Conservation (phyloP, 2,113 vertebrate species). For the Phainopepla nitens region DNA sequence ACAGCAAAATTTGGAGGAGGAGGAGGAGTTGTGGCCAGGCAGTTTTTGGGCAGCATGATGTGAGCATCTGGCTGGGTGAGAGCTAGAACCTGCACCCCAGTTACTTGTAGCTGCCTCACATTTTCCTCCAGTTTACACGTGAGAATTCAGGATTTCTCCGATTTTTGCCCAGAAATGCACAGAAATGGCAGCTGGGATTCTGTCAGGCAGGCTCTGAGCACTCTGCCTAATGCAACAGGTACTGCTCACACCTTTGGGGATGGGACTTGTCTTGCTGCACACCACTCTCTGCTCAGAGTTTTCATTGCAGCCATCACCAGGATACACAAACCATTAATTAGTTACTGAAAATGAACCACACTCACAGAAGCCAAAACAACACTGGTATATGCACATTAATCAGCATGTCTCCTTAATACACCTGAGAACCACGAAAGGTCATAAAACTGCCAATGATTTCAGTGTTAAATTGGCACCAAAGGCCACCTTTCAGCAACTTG, state of each 20-base stretch:
- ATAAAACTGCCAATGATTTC: background rate
- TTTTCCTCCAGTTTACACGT: background rate
- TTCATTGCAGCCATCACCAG: background rate
- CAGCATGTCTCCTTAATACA: background rate
- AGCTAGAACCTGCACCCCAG: background rate
- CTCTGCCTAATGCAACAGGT: background rate
- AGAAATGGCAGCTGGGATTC: background rate
- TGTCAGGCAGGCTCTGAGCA: background rate
- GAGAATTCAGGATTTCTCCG: background rate
- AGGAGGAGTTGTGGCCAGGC: background rate
- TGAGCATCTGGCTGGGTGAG: background rate
- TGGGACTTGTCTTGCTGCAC: background rate
- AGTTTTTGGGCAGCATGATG: background rate
- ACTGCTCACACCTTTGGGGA: background rate
- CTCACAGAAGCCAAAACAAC: background rate
- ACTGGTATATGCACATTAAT: background rate
- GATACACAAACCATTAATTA: background rate
- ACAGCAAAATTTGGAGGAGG: background rate
- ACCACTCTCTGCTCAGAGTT: background rate
- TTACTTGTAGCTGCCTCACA: background rate
- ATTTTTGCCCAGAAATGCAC: background rate
- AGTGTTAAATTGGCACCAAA: background rate
- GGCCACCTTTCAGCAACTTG: background rate
- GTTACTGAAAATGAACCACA: background rate
- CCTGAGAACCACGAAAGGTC: accelerated